Conservation (phyloP, 2,113 vertebrate species). For the Gadus macrocephalus region DNA sequence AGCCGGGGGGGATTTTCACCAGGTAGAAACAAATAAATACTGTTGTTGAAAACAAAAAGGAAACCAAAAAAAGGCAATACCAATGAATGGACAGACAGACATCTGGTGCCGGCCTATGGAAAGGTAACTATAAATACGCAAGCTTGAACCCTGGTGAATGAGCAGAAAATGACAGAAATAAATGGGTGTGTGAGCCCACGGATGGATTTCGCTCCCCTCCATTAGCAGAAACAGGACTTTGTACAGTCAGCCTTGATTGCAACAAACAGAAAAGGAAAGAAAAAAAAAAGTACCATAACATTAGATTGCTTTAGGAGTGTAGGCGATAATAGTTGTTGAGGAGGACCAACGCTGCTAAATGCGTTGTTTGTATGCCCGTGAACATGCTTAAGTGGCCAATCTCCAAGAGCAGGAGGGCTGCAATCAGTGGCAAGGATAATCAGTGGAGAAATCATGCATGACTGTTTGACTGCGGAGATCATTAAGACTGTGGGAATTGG, state of each 20-base stretch:
- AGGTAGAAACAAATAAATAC: too few relatives aligned
- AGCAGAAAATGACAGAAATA: too few relatives aligned
- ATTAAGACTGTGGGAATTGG: background rate
- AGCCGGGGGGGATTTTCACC: too few relatives aligned
- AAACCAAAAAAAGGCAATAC: too few relatives aligned
- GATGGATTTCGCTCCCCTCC: too few relatives aligned
- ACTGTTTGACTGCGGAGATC: constrained; percentile 38
- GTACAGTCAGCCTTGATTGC: constrained; percentile 18
- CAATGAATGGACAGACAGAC: too few relatives aligned
- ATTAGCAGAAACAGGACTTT: constrained; percentile 11
- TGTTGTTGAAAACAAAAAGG: too few relatives aligned
- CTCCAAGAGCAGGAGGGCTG: constrained; percentile 29
- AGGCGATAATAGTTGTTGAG: constrained; percentile 1
- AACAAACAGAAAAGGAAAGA: background rate
- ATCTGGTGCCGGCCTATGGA: too few relatives aligned
- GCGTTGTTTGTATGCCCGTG: constrained; percentile 25
- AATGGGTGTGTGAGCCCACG: too few relatives aligned
- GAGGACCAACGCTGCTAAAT: constrained; percentile 8
- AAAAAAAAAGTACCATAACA: background rate
- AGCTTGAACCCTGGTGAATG: too few relatives aligned
- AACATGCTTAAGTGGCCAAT: constrained; percentile 36
- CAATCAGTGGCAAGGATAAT: constrained; percentile 27
- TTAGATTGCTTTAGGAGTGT: background rate
- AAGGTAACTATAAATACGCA: too few relatives aligned
- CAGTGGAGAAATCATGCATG: constrained; percentile 26